phyloP scores from a whole-genome alignment of 2,888 invertebrate species.

The Ametastegia equiseti region DNA sequence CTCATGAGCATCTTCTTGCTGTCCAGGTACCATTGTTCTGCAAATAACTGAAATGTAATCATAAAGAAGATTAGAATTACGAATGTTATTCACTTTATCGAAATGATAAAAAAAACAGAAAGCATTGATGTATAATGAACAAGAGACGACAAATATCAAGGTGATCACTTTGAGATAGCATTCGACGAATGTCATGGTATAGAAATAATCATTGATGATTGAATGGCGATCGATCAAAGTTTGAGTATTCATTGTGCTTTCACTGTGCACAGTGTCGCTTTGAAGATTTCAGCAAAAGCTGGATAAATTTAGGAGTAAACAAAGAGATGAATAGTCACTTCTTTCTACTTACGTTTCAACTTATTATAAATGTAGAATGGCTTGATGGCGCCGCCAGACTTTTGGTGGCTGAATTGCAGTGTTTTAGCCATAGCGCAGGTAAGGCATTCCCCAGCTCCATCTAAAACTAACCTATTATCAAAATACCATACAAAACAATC shows the following conservation, averaged over 20 bases:
- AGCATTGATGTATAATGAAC: not conserved
- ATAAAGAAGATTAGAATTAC: not conserved
- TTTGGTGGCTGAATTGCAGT: conserved; percentile 77
- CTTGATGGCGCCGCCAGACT: conserved; percentile 80
- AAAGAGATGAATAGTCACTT: not conserved
- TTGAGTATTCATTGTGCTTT: not conserved
- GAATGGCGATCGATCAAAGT: not conserved
- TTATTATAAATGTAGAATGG: conserved; percentile 92
- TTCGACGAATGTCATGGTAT: not conserved
- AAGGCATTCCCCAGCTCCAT: conserved; percentile 79
- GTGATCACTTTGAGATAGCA: not conserved
- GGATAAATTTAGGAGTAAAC: not conserved
- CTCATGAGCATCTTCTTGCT: conserved; percentile 99
- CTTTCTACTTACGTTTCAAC: conserved; percentile 78
- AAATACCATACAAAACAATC: conserved; percentile 57
- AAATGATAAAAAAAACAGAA: not conserved
- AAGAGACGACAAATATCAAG: not conserved
- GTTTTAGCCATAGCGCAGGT: conserved; percentile 92
- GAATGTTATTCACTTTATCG: not conserved
- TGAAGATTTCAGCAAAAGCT: not conserved
- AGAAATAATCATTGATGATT: not conserved
- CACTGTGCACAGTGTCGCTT: not conserved
- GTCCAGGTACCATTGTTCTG: conserved; percentile 91
- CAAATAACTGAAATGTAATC: conserved; percentile 77
- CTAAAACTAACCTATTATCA: conserved; percentile 67